Conservation (phyloP, 2,113 vertebrate species). For the Oryzias woworae region DNA sequence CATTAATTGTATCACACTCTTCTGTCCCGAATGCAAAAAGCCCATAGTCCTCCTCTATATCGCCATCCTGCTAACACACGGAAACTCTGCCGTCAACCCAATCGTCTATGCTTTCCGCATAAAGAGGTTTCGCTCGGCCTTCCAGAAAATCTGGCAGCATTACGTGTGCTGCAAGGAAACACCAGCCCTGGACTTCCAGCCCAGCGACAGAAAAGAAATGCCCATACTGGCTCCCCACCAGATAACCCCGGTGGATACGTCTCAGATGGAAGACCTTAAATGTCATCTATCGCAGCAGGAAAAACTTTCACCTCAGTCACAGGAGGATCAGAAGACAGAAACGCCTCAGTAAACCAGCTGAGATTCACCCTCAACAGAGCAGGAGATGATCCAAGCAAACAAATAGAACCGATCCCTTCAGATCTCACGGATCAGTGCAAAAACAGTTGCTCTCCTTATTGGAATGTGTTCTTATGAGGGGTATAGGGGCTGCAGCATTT, state of each 20-base stretch:
- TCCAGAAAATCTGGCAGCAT: constrained; percentile 92
- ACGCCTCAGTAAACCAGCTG: constrained; percentile 33
- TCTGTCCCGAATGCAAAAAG: constrained; percentile 83
- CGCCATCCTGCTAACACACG: constrained; percentile 93
- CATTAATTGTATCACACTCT: constrained; percentile 93
- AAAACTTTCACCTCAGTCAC: constrained; percentile 19
- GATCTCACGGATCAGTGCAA: constrained; percentile 5
- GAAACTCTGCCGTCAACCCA: constrained; percentile 97
- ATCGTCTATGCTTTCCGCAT: constrained; percentile 95
- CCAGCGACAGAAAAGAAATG: constrained; percentile 73
- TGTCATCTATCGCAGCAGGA: constrained; percentile 3
- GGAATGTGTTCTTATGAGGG: constrained; percentile 31
- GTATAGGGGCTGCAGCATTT: constrained; percentile 8
- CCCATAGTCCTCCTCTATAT: constrained; percentile 85
- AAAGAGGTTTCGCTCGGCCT: constrained; percentile 92
- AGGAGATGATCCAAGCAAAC: constrained; percentile 55
- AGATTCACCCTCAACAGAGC: constrained; percentile 41
- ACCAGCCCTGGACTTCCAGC: constrained; percentile 61
- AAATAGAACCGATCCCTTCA: background rate
- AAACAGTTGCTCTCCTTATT: constrained; percentile 29
- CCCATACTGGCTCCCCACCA: constrained; percentile 40
- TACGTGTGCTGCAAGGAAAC: constrained; percentile 88
- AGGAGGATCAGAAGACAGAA: constrained; percentile 29
- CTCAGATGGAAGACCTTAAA: constrained; percentile 21
- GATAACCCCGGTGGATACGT: constrained; percentile 19